Percentiles rank a stretch among this genome's conserved stretches.
These are phyloP conservation scores for Drosophila sucinea DNA, from an alignment of 1,140 invertebrate species.

Conservation along the genomic window DNA sequence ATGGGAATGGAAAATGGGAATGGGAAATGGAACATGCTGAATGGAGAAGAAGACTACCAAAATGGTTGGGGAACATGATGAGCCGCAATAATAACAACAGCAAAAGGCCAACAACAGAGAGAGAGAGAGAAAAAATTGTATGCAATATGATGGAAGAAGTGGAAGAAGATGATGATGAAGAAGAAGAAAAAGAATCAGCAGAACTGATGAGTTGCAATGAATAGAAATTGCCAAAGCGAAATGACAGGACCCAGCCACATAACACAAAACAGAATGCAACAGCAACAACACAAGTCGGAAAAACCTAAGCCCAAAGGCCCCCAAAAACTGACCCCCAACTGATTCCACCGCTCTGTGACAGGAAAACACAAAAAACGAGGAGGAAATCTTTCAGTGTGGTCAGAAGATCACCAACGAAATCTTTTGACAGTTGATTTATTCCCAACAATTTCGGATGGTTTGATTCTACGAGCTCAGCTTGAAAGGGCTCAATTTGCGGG, in stretches of 20 bases:
- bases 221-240: slow-evolving; percentile 81
- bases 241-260: slow-evolving; percentile 35
- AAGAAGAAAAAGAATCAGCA: slow-evolving; percentile 25
- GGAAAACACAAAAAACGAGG: too few species aligned
- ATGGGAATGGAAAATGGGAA: slow-evolving; percentile 27
- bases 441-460: too few species aligned
- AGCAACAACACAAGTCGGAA: slow-evolving; percentile 16
- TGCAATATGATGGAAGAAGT: slow-evolving; percentile 1
- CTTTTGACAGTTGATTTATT: too few species aligned
- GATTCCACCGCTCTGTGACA: too few species aligned
- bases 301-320: background rate
- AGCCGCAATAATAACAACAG: slow-evolving; percentile 42
- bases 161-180: slow-evolving; percentile 28
- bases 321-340: too few species aligned
- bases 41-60: slow-evolving; percentile 20
- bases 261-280: slow-evolving; percentile 40
- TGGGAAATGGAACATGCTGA: background rate
- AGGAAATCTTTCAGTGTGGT: too few species aligned
- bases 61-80: slow-evolving; percentile 39
- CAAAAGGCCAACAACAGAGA: slow-evolving; percentile 15
- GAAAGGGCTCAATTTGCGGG: slow-evolving; percentile 4
- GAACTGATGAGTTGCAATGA: slow-evolving; percentile 80
- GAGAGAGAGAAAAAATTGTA: slow-evolving; percentile 6
- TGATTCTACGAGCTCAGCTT: too few species aligned
- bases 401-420: too few species aligned